Percentiles rank a stretch among this genome's conserved stretches.
Conservation (phyloP, 2,888 invertebrate genomes). For the Timema cristinae region DNA sequence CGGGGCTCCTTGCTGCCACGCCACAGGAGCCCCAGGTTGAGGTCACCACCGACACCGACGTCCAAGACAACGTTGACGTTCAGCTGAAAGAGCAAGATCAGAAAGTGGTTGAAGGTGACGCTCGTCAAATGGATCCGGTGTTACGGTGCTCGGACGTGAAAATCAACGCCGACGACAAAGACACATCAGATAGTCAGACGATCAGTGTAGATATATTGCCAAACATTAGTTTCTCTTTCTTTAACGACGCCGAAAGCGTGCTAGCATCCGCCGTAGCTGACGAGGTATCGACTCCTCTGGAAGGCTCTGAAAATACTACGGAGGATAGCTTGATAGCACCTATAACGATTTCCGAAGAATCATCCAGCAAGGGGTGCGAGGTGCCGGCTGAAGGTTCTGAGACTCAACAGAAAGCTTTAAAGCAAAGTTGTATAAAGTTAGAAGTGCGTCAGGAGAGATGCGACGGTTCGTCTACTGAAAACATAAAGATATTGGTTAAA, state of each 20-base stretch:
- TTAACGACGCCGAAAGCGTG: background rate
- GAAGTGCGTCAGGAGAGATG: constrained; percentile 12
- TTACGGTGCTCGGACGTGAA: too few relatives aligned
- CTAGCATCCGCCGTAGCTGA: background rate
- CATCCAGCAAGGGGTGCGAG: background rate
- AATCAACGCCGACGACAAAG: too few relatives aligned
- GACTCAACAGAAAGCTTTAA: background rate
- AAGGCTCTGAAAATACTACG: too few relatives aligned
- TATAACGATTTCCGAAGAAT: too few relatives aligned
- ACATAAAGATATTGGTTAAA: constrained; percentile 4
- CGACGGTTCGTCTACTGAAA: constrained; percentile 11
- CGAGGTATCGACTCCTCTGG: background rate
- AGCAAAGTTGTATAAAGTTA: background rate
- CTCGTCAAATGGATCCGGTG: too few relatives aligned
- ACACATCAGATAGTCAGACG: too few relatives aligned
- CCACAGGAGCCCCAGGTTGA: background rate
- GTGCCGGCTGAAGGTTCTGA: background rate
- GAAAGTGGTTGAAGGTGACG: too few relatives aligned
- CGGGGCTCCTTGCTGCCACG: background rate
- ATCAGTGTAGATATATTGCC: background rate
- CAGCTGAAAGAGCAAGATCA: too few relatives aligned
- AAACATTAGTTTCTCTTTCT: constrained; percentile 10
- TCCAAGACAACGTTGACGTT: too few relatives aligned
- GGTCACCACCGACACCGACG: background rate
- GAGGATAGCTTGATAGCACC: too few relatives aligned